Percentiles rank a stretch among this genome's conserved stretches.
Evolutionary conservation across 2,888 invertebrate species (phyloP).

Genomic region (Mechanitis messenoides): DNA sequence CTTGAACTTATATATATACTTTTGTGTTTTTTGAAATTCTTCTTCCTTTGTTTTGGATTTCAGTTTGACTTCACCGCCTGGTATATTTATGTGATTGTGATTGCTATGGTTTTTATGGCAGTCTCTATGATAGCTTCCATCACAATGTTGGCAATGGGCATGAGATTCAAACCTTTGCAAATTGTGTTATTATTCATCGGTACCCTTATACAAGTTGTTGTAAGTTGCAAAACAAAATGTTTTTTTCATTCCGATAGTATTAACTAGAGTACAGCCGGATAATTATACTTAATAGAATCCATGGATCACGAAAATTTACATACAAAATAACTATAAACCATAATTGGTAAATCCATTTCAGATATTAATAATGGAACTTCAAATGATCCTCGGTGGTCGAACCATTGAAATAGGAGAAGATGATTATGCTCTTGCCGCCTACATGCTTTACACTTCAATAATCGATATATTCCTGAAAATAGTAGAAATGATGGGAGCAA

Average conservation of each 20-base stretch:
- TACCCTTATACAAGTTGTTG: slow-evolving; percentile 36
- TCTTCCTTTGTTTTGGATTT: slow-evolving; percentile 19
- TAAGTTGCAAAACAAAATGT: slow-evolving; percentile 31
- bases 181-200: slow-evolving; percentile 29
- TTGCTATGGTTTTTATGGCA: slow-evolving; percentile 31
- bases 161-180: slow-evolving; percentile 28
- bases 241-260: not conserved
- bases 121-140: slow-evolving; percentile 26
- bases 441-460: slow-evolving; percentile 44
- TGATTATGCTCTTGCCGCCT: slow-evolving; percentile 47
- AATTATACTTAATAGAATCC: no score
- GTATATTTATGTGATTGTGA: slow-evolving; percentile 38
- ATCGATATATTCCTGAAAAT: slow-evolving; percentile 46
- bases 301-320: not conserved
- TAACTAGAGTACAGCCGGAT: no score
- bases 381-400: slow-evolving; percentile 50
- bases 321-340: no score
- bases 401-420: slow-evolving; percentile 40
- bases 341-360: slow-evolving; percentile 30
- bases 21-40: not conserved
- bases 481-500: slow-evolving; percentile 37
- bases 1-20: not conserved
- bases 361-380: slow-evolving; percentile 47
- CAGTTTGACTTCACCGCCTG: slow-evolving; percentile 52
- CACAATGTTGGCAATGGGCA: slow-evolving; percentile 24